Percentiles rank a stretch among this genome's conserved stretches.
These are phyloP conservation scores for Polyommatus icarus DNA, from an alignment of 2,888 invertebrate genomes.

Conservation along the genomic window DNA sequence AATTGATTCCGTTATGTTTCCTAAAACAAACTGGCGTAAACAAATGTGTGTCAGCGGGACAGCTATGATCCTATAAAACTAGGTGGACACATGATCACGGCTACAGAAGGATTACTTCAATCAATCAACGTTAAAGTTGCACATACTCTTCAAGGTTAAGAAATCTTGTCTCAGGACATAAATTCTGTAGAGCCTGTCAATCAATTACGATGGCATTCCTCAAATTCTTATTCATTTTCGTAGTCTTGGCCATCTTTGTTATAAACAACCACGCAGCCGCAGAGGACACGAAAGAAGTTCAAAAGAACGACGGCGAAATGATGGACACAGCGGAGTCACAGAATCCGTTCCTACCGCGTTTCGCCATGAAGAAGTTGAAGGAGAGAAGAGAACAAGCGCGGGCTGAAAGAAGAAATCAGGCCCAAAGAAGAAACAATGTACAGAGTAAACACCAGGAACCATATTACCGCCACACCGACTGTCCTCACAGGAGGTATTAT, in stretches of 20 bases:
- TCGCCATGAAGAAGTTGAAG: slow-evolving; percentile 67
- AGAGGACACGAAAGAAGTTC: slow-evolving; percentile 43
- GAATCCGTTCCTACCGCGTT: slow-evolving; percentile 68
- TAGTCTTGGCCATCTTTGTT: slow-evolving; percentile 47
- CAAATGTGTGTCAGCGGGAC: slow-evolving; percentile 70
- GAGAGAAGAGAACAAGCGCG: slow-evolving; percentile 58
- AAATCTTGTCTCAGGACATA: neutral
- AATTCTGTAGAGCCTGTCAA: neutral
- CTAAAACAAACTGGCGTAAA: slow-evolving; percentile 67
- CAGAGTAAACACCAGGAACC: slow-evolving; percentile 36
- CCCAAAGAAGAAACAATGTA: slow-evolving; percentile 45
- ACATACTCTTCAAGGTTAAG: too few species aligned
- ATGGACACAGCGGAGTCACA: slow-evolving; percentile 69
- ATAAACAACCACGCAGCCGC: slow-evolving; percentile 48
- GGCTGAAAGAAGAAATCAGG: slow-evolving; percentile 57
- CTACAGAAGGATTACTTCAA: neutral
- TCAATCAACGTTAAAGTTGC: neutral
- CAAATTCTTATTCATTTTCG: slow-evolving; percentile 47
- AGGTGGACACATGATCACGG: slow-evolving; percentile 38
- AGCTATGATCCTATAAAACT: slow-evolving; percentile 64
- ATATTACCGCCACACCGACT: slow-evolving; percentile 31
- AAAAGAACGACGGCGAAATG: slow-evolving; percentile 51
- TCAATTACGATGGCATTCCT: slow-evolving; percentile 45
- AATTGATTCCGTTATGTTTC: slow-evolving; percentile 76
- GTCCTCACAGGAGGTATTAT: slow-evolving; percentile 32